Conservation (phyloP, 2,113 vertebrate genomes). For the Myiagra hebetior region DNA sequence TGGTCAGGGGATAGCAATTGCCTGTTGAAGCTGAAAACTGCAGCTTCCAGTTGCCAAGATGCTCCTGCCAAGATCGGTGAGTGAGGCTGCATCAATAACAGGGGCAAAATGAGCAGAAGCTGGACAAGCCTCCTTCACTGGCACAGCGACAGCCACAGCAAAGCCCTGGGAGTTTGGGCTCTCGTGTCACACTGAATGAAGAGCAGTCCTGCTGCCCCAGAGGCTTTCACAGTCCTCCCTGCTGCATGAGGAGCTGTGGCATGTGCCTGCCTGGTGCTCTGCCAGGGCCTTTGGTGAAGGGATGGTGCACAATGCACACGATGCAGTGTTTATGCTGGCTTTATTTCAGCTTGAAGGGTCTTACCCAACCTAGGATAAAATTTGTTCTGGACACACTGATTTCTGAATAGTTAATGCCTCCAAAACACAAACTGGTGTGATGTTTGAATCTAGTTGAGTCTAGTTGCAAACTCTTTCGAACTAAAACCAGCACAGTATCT, state of each 20-base stretch:
- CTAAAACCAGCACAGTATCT: neutral
- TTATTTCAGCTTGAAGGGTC: neutral
- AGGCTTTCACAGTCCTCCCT: neutral
- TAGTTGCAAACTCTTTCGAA: neutral
- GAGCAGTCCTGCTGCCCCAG: fast-evolving
- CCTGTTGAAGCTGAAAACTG: neutral
- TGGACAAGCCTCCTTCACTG: neutral
- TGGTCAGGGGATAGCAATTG: neutral
- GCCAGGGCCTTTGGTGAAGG: neutral
- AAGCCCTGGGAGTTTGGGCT: neutral
- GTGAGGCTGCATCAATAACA: neutral
- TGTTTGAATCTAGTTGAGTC: neutral
- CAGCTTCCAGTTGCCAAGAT: neutral
- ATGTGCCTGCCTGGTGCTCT: neutral
- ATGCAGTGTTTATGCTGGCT: fast-evolving
- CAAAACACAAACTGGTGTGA: neutral
- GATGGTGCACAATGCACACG: fast-evolving
- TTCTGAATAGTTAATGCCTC: neutral
- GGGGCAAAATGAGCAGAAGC: neutral
- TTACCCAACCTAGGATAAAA: neutral
- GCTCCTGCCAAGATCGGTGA: neutral
- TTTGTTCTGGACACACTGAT: neutral
- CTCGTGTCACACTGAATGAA: neutral
- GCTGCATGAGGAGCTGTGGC: neutral
- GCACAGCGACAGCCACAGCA: neutral